Evolutionary conservation across 2,888 invertebrate genomes (phyloP).

Genomic region (Hylaea fasciaria): DNA sequence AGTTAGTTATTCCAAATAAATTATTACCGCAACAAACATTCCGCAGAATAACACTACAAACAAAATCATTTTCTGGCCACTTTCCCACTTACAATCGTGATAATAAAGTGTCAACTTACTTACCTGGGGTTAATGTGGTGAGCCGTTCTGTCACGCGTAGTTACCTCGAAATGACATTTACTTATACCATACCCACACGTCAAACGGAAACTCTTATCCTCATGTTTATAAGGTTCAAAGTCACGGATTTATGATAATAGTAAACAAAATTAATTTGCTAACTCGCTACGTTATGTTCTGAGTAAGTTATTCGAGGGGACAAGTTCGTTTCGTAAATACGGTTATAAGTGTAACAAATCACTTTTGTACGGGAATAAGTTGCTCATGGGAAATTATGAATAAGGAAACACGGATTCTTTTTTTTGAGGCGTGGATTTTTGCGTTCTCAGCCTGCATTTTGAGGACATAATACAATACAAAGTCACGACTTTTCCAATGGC

Average conservation of each 20-base stretch:
- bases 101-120: conserved; percentile 43
- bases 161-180: conserved; percentile 39
- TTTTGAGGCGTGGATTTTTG: not conserved
- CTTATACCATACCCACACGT: conserved; percentile 27
- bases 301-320: conserved; percentile 31
- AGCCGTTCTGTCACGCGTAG: conserved; percentile 38
- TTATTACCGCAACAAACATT: conserved; percentile 8
- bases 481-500: too few species aligned
- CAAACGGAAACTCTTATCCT: conserved; percentile 19
- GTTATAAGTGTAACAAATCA: conserved; percentile 35
- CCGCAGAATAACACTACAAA: conserved; percentile 20
- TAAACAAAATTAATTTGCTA: conserved; percentile 44
- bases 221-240: conserved; percentile 23
- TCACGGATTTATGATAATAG: conserved; percentile 15
- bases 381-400: conserved; percentile 1
- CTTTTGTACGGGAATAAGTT: conserved; percentile 21
- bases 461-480: too few species aligned
- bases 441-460: too few species aligned
- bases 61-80: conserved; percentile 35
- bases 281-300: conserved; percentile 33
- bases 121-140: conserved; percentile 45
- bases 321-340: conserved; percentile 36
- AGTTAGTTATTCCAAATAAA: not conserved
- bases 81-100: conserved; percentile 40
- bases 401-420: conserved; percentile 3